phyloP scores from a whole-genome alignment of 2,113 vertebrate genomes.

The Brachypteracias leptosomus region DNA sequence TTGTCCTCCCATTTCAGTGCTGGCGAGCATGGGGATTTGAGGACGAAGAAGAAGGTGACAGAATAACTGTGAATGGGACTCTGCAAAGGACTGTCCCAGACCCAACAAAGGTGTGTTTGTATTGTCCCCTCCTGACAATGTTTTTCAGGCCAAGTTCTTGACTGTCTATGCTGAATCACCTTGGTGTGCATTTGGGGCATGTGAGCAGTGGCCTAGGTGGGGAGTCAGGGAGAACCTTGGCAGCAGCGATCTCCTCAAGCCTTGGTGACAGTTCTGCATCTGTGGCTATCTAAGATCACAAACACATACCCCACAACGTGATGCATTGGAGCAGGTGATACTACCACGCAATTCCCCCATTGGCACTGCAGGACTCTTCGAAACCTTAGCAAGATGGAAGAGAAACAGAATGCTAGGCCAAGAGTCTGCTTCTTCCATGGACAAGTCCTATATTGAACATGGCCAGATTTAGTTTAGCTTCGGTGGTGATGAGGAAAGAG shows the following conservation, averaged over 20 bases:
- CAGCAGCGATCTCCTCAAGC: not conserved
- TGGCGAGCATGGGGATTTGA: not conserved
- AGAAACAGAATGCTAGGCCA: not conserved
- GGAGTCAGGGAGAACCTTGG: too few species aligned
- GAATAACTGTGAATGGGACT: not conserved
- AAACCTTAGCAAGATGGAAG: not conserved
- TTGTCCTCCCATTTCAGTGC: not conserved
- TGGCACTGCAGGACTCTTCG: not conserved
- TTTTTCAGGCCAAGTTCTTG: not conserved
- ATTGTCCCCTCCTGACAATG: not conserved
- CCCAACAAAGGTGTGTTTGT: not conserved
- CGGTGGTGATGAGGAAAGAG: not conserved
- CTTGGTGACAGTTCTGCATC: not conserved
- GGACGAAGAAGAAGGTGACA: not conserved
- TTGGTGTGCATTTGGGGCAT: not conserved
- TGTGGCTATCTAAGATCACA: not conserved
- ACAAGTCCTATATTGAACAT: rapidly evolving
- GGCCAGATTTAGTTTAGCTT: not conserved
- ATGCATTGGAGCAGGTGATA: not conserved
- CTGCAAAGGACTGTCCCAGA: not conserved
- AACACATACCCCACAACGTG: rapidly evolving
- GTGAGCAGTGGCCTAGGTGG: not conserved
- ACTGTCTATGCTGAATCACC: not conserved
- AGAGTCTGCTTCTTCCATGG: not conserved
- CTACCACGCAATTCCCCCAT: rapidly evolving